Conservation (phyloP, 2,888 invertebrate genomes). For the Cryptocheilus praepositus region DNA sequence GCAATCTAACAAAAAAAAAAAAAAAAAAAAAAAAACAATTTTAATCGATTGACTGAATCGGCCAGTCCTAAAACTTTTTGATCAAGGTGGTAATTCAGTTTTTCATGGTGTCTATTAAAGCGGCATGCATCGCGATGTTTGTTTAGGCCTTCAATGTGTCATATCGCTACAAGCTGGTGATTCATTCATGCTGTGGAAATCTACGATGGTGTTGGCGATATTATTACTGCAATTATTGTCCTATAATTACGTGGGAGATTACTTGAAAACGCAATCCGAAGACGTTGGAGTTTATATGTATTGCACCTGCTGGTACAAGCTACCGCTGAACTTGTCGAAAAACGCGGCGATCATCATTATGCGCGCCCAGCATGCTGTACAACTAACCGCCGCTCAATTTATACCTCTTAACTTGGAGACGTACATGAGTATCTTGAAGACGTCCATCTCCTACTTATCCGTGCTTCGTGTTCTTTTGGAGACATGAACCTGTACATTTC, state of each 20-base stretch:
- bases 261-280: constrained; percentile 10
- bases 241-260: constrained; percentile 12
- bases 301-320: constrained; percentile 11
- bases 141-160: too few species aligned
- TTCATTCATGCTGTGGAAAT: not conserved
- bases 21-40: too few species aligned
- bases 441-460: constrained; percentile 22
- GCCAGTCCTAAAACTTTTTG: too few species aligned
- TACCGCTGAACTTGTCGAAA: not conserved
- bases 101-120: too few species aligned
- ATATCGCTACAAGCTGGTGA: too few species aligned
- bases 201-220: not conserved
- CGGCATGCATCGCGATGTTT: too few species aligned
- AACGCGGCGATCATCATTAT: constrained; percentile 14
- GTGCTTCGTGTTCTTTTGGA: constrained; percentile 30
- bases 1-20: too few species aligned
- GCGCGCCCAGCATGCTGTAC: constrained; percentile 15
- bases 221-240: not conserved
- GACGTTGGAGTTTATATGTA: constrained; percentile 8
- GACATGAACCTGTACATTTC: too few species aligned
- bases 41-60: too few species aligned
- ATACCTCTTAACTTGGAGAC: constrained; percentile 14
- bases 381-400: constrained; percentile 14
- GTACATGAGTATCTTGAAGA: constrained; percentile 22
- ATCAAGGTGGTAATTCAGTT: too few species aligned